Evolutionary conservation across 2,888 invertebrate species (phyloP).

Genomic region (Thymelicus lineola): DNA sequence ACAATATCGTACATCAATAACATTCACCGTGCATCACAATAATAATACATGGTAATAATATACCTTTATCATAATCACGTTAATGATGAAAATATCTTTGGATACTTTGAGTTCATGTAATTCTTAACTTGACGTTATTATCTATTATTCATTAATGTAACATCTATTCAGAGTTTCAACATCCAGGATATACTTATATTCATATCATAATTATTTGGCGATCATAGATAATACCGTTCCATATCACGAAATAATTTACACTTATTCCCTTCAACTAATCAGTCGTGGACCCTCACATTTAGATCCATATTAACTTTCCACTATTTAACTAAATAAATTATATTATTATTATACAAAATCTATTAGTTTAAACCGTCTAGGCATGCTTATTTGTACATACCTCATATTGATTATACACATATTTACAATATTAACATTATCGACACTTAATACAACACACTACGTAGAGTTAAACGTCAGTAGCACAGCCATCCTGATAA

Average conservation of each 20-base stretch:
- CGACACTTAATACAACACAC: conserved; percentile 41
- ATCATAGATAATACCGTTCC: conserved; percentile 79
- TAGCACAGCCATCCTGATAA: conserved; percentile 96
- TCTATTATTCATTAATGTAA: conserved; percentile 55
- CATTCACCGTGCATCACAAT: conserved; percentile 69
- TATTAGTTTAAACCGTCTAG: conserved; percentile 58
- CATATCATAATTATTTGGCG: conserved; percentile 81
- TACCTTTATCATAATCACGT: conserved; percentile 43
- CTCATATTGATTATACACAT: conserved; percentile 45
- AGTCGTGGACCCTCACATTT: conserved; percentile 78
- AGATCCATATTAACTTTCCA: conserved; percentile 81
- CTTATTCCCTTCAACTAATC: conserved; percentile 82
- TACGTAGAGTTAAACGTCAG: conserved; percentile 89
- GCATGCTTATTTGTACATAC: conserved; percentile 59
- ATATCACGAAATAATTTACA: conserved; percentile 79
- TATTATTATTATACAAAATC: conserved; percentile 84
- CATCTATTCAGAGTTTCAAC: conserved; percentile 73
- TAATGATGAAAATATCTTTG: conserved; percentile 51
- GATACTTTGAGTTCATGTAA: conserved; percentile 49
- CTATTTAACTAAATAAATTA: conserved; percentile 81
- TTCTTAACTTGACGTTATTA: conserved; percentile 49
- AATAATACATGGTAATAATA: conserved; percentile 49
- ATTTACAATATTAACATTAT: conserved; percentile 51
- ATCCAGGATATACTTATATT: conserved; percentile 66
- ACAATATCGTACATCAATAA: conserved; percentile 76